phyloP scores from a whole-genome alignment of 2,113 vertebrate species.

The Mesoclemmys tuberculata region DNA sequence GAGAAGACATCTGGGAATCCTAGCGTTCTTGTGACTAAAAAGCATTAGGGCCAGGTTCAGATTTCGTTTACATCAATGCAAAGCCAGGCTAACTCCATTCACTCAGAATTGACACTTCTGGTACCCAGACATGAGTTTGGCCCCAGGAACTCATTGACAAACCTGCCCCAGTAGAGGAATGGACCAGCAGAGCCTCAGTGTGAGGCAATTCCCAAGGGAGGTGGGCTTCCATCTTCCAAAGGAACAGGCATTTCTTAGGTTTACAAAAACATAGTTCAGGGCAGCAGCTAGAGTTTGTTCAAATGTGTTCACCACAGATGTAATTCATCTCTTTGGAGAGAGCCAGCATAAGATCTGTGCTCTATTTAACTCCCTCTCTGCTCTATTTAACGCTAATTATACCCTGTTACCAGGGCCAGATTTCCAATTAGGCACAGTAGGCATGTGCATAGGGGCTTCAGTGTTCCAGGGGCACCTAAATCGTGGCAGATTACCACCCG shows the following conservation, averaged over 20 bases:
- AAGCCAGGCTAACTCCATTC: fast-evolving
- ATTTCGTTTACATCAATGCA: neutral
- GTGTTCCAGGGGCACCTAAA: no score
- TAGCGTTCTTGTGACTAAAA: neutral
- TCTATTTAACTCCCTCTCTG: neutral
- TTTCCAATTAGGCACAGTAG: no score
- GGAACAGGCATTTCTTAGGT: neutral
- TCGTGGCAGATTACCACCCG: no score
- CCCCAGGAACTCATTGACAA: neutral
- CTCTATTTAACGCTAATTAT: neutral
- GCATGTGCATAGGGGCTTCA: no score
- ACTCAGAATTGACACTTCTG: neutral
- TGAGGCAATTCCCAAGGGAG: neutral
- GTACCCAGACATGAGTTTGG: neutral
- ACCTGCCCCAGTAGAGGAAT: neutral
- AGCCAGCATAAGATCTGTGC: neutral
- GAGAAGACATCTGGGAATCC: neutral
- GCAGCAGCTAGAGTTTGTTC: no score
- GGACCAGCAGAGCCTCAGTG: neutral
- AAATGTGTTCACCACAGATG: neutral
- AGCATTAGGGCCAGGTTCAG: neutral
- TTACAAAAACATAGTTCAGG: no score
- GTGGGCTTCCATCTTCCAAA: neutral
- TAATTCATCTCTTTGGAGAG: neutral
- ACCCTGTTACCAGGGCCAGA: neutral